Evolutionary conservation across 2,113 vertebrate genomes (phyloP), one percentile per base, ranked within the genome.

Genomic region (Neogobius melanostomus): DNA sequence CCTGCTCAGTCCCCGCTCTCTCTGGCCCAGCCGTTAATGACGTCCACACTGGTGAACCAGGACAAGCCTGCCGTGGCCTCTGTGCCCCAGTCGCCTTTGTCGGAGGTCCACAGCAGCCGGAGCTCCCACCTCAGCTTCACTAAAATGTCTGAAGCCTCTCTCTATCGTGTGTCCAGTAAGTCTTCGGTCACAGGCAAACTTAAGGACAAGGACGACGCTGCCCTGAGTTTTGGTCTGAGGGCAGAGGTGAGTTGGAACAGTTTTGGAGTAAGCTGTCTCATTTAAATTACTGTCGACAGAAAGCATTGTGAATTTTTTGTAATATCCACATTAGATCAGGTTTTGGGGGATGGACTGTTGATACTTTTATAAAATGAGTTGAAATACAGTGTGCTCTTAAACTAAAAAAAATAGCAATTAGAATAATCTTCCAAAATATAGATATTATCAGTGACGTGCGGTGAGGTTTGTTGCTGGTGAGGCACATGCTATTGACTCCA

Each of bases 1-100:
- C 77, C 74, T 11, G 8, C 52, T 60, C 69, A 6, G 14, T 80
- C 82, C 42, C 64, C 75, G 60, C 49, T 82, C 6, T 74, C 69
- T 56, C 66, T 16, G 61, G 42, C 70, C 50, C 72, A 6, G 21
- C 86, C 87, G 7, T 57, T 87, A 48, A 60, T 90, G 71, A 84
- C 89, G 17, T 90, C 91, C 6, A 86, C 87, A 10, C 67, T 84
- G 6, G 68, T 73, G 47, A 77, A 90, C 54, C 56, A 53, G 42
- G 69, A 89, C 53, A 85, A 75, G 46, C 63, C 69, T 4, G 6
- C 67, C 2, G 36, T 66, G 14, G 16, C 75, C 12, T 86, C 75
- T 45, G 59, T 69, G 63, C 57, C 53, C 36, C 79, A 64, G 6
- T 84, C 77, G 43, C 28, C 46, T n/a, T 74, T 68, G 14, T 65